These are phyloP conservation scores for Conchocele bisecta DNA, from an alignment of 2,888 invertebrate species.

Conservation along the genomic window DNA sequence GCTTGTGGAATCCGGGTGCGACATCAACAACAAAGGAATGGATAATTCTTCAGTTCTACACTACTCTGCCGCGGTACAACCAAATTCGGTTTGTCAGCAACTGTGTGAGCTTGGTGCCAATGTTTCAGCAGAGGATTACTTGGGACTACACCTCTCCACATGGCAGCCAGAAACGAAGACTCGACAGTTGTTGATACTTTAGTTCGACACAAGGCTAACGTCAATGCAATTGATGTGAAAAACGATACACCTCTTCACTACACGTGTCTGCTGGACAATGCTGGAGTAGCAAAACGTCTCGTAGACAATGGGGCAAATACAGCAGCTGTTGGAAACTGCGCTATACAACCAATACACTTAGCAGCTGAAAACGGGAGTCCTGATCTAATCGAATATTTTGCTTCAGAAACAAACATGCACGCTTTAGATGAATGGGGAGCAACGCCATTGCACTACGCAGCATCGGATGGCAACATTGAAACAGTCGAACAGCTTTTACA, in stretches of 20 bases:
- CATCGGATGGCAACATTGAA: conserved; percentile 22
- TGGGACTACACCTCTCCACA: conserved; percentile 33
- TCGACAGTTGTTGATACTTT: not conserved
- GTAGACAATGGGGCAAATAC: conserved; percentile 9
- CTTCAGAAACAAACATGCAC: not conserved
- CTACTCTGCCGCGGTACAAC: conserved; percentile 13
- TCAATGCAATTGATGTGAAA: conserved; percentile 17
- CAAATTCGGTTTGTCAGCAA: not conserved
- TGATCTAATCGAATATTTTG: conserved; percentile 5
- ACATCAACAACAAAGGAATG: conserved; percentile 20
- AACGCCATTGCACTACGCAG: conserved; percentile 26
- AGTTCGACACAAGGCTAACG: conserved; percentile 13
- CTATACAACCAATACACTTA: conserved; percentile 28
- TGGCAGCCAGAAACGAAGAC: conserved; percentile 25
- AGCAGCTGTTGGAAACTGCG: conserved; percentile 13
- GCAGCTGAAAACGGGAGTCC: conserved; percentile 28
- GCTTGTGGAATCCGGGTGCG: conserved; percentile 4
- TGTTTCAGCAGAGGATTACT: conserved; percentile 11
- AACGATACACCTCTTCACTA: conserved; percentile 13
- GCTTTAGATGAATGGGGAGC: conserved; percentile 5
- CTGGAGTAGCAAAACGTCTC: conserved; percentile 3
- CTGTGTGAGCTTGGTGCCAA: conserved; percentile 19
- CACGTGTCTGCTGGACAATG: conserved; percentile 28
- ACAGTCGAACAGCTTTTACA: not conserved
- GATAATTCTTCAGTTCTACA: conserved; percentile 28